Evolutionary conservation across 2,888 invertebrate genomes (phyloP).

Genomic region (Lobophora halterata): DNA sequence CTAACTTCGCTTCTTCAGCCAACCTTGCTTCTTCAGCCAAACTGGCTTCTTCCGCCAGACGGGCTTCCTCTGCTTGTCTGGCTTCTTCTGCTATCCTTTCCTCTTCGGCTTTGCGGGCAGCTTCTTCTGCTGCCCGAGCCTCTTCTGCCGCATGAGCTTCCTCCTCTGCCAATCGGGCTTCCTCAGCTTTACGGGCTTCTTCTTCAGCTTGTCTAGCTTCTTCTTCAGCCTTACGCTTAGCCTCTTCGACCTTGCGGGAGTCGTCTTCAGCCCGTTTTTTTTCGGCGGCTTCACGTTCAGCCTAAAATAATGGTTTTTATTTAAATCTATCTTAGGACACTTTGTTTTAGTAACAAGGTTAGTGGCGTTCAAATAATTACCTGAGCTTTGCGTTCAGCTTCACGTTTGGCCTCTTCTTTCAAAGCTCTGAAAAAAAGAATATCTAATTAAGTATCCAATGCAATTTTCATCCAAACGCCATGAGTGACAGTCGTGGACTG

Average conservation of each 20-base stretch:
- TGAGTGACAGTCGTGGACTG: not conserved
- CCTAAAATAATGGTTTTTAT: slow-evolving; percentile 35
- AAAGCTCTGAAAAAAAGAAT: slow-evolving; percentile 57
- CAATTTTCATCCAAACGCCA: not conserved
- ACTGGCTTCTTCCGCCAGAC: slow-evolving; percentile 64
- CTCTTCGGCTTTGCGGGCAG: slow-evolving; percentile 55
- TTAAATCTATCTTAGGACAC: not conserved
- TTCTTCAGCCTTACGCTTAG: slow-evolving; percentile 71
- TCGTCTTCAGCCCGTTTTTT: slow-evolving; percentile 80
- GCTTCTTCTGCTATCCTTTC: slow-evolving; percentile 64
- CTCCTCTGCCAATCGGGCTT: slow-evolving; percentile 61
- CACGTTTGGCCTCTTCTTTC: slow-evolving; percentile 77
- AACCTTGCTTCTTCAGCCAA: slow-evolving; percentile 60
- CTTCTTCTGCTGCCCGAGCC: slow-evolving; percentile 62
- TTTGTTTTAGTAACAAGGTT: slow-evolving; percentile 2
- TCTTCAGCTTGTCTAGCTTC: slow-evolving; percentile 64
- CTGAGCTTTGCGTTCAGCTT: slow-evolving; percentile 73
- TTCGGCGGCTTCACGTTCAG: slow-evolving; percentile 67
- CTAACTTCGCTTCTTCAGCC: slow-evolving; percentile 62
- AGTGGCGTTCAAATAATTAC: slow-evolving; percentile 49
- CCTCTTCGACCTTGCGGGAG: slow-evolving; percentile 74
- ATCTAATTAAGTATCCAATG: not conserved
- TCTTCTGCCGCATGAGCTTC: slow-evolving; percentile 57
- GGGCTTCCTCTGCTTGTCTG: slow-evolving; percentile 62
- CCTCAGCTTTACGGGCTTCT: slow-evolving; percentile 70